Base-by-base conservation (phyloP, 2,797 vertebrate genomes). In the Coregonus suidteri region DNA sequence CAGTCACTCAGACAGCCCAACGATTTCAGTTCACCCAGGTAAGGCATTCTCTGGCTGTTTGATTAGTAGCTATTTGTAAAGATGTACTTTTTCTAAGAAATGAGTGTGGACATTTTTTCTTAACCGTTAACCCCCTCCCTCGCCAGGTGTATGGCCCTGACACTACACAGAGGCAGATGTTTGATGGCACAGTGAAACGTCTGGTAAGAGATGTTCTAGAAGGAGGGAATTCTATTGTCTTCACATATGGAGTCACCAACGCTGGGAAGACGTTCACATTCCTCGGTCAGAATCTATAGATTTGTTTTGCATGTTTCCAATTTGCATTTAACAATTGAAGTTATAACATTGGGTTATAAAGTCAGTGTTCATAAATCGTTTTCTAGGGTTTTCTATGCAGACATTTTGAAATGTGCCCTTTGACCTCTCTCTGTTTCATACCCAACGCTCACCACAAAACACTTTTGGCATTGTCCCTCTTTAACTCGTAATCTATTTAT, bases 1-100 rank as follows among this genome's bases (percentile, higher is more conserved):
- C 9, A 64, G 83, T 93, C 71, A 91, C 93, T 64, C 95, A 96
- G 62, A 89, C 90, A 0, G 94, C 91, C 0, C 97, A 98, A 87
- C 94, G 93, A 80, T 99, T 99, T 86, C 94, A 93, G 85, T 99
- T 99, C 92, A 97, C 96, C 31, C 94, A 88, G 88, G 98, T 97
- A 93, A 80, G 69, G 59, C 5, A 14, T 9, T 0, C 13, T 30
- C 0, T 0, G 47, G 41, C 41, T 11, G 41, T 47, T 37, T 20
- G 51, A 75, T 52, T 5, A 18, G 41, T 13, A 47, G 41, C 41
- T 64, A 25, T 64, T 64, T 64, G 25, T 64, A 64, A 25, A 25
- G 7, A 64, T 25, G 0, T 3, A 25, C 59, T 64, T 64, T 4
- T 64, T 25, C n/a, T 59, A n/a, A 25, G 59, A 47, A 47, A 47